phyloP scores from a whole-genome alignment of 2,113 vertebrate species.

The Elachura formosa region DNA sequence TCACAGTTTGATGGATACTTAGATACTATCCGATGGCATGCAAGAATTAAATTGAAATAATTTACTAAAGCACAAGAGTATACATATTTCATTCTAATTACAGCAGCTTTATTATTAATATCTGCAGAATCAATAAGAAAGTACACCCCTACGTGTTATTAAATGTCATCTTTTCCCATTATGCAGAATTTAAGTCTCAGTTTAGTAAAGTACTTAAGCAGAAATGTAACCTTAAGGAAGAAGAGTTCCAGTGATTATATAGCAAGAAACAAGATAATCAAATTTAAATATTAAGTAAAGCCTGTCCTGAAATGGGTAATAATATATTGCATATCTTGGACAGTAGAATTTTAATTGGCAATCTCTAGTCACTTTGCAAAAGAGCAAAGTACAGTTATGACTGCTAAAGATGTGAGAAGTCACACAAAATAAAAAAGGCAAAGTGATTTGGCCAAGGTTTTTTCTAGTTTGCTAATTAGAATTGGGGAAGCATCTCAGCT shows the following conservation, averaged over 20 bases:
- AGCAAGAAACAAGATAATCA: neutral
- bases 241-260: neutral
- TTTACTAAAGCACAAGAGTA: neutral
- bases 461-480: neutral
- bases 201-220: neutral
- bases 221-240: neutral
- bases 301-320: neutral
- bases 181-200: neutral
- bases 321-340: neutral
- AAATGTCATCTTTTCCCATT: slow-evolving; percentile 3
- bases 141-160: neutral
- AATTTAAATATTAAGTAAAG: slow-evolving; percentile 8
- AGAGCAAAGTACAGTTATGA: neutral
- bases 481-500: neutral
- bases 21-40: neutral
- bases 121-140: slow-evolving; percentile 1
- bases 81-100: neutral
- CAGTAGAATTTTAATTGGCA: neutral
- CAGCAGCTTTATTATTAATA: neutral
- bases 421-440: neutral
- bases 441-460: neutral
- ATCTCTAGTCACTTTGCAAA: neutral
- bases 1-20: neutral
- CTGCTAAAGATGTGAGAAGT: neutral
- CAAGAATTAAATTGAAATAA: neutral